Evolutionary conservation across 64 coral and sea anemone genomes (phyloP).

Genomic region (Acropora tenuis): DNA sequence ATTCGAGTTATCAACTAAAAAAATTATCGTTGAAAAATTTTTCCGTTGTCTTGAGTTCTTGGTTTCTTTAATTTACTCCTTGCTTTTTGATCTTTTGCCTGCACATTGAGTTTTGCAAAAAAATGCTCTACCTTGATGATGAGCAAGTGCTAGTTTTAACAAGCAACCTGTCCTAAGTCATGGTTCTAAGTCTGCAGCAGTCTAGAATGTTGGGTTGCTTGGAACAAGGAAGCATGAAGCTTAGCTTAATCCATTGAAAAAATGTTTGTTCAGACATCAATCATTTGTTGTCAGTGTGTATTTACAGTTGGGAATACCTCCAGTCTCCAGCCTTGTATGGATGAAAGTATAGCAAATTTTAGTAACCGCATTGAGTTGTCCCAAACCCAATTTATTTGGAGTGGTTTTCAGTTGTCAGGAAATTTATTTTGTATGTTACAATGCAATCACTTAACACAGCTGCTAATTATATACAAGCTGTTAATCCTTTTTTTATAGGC

Average conservation of each 20-base stretch:
- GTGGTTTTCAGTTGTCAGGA: not conserved
- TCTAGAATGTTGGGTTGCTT: not conserved
- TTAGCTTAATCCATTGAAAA: no score
- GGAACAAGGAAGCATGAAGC: not conserved
- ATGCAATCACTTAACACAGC: no score
- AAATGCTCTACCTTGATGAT: not conserved
- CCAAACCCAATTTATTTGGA: not conserved
- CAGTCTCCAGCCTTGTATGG: no score
- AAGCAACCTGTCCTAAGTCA: not conserved
- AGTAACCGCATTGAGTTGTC: not conserved
- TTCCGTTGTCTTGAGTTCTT: conserved; percentile 41
- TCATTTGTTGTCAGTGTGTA: no score
- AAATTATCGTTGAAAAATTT: conserved; percentile 9
- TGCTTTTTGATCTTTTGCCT: not conserved
- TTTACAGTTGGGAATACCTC: no score
- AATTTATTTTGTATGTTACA: not conserved
- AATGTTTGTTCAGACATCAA: no score
- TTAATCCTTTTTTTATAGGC: no score
- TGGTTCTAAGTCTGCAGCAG: not conserved
- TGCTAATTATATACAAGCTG: no score
- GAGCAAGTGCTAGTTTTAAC: not conserved
- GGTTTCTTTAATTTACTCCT: conserved; percentile 18
- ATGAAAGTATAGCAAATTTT: not conserved
- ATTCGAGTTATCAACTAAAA: conserved; percentile 55
- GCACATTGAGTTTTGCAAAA: not conserved